These are phyloP conservation scores for Actinia equina DNA, from an alignment of 64 coral and sea anemone genomes.

Conservation along the genomic window DNA sequence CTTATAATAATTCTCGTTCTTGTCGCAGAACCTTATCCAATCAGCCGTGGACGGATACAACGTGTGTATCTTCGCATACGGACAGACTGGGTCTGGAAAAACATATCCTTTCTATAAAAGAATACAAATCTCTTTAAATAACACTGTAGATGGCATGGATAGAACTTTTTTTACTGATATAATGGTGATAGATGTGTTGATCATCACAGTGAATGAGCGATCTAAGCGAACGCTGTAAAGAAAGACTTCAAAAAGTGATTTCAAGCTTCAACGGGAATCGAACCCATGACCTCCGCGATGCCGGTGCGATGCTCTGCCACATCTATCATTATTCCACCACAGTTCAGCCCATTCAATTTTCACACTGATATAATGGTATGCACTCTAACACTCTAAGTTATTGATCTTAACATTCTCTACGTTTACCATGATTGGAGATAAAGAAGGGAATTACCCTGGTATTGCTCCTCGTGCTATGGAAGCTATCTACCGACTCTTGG, in stretches of 20 bases:
- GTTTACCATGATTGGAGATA: conserved; percentile 98
- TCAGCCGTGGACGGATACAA: conserved; percentile 98
- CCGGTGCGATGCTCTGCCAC: too few relatives aligned
- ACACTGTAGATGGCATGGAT: too few relatives aligned
- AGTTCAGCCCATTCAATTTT: too few relatives aligned
- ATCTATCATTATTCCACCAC: too few relatives aligned
- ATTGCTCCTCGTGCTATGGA: conserved; percentile 96
- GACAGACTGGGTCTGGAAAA: conserved; percentile 97
- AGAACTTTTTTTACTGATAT: neutral
- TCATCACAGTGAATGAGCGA: too few relatives aligned
- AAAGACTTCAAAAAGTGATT: too few relatives aligned
- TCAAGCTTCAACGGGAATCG: too few relatives aligned
- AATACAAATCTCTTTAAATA: too few relatives aligned
- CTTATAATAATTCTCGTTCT: neutral
- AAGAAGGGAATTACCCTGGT: conserved; percentile 84
- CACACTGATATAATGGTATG: neutral
- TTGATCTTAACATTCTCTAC: conserved; percentile 44
- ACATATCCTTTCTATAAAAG: conserved; percentile 66
- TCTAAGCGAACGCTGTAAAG: too few relatives aligned
- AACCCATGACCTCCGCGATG: too few relatives aligned
- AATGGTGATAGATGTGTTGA: too few relatives aligned
- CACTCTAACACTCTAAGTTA: neutral
- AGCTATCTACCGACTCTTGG: conserved; percentile 64
- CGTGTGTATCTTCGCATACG: conserved; percentile 98
- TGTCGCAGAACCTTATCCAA: conserved; percentile 84